Evolutionary conservation across 2,113 vertebrate species (phyloP).

Genomic region (Aramus guarauna): DNA sequence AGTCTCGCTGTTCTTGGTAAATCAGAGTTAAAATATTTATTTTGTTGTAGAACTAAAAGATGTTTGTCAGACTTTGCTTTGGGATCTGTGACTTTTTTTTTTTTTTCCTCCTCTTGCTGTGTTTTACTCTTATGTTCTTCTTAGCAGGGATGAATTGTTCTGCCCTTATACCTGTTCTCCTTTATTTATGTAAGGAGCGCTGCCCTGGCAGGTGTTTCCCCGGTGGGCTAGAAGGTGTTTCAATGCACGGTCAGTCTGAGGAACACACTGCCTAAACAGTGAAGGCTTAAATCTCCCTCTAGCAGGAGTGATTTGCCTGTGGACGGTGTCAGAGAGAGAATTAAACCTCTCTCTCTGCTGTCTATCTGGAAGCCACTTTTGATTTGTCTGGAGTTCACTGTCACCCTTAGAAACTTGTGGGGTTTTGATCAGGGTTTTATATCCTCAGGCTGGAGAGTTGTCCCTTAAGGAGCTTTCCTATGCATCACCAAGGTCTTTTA

Average conservation of each 20-base stretch:
- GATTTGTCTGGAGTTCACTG: background rate
- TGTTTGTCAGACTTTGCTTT: background rate
- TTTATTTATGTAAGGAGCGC: rapidly evolving
- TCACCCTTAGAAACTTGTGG: background rate
- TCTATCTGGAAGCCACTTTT: background rate
- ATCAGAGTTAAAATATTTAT: slow-evolving; percentile 20
- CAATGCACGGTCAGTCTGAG: background rate
- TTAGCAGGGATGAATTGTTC: background rate
- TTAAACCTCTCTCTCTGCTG: background rate
- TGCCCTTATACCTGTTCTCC: background rate
- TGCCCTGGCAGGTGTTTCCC: background rate
- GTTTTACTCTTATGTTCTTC: background rate
- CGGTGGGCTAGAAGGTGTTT: background rate
- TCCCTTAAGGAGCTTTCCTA: background rate
- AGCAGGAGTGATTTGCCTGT: background rate
- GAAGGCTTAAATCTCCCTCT: background rate
- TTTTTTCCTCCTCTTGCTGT: background rate
- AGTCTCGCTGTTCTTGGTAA: background rate
- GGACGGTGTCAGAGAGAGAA: background rate
- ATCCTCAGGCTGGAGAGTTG: background rate
- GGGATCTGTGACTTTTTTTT: background rate
- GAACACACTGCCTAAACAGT: background rate
- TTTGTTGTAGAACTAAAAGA: slow-evolving; percentile 10
- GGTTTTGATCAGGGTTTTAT: background rate
- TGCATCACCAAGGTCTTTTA: background rate